A percentile compares a stretch with the other conserved stretches of the same genome.
These are phyloP conservation scores for Epirrhoe alternata DNA, from an alignment of 2,888 invertebrate genomes.

Conservation along the genomic window DNA sequence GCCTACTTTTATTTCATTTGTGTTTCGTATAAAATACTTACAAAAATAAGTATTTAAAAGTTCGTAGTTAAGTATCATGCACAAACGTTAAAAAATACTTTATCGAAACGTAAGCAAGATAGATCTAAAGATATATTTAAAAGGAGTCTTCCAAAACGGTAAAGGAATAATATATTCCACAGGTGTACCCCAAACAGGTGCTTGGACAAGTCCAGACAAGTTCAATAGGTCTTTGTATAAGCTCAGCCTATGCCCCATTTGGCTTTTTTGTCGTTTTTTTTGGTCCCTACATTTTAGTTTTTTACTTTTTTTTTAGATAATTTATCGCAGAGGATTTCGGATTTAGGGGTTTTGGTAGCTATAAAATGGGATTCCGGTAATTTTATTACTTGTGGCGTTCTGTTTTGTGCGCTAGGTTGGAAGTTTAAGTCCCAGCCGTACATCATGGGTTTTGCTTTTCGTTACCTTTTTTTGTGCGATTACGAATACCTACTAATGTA, in stretches of 20 bases:
- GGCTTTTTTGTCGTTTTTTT: slow-evolving; percentile 61
- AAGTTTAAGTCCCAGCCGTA: neutral
- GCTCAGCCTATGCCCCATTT: slow-evolving; percentile 66
- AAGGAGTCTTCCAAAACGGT: slow-evolving; percentile 32
- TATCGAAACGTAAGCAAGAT: no score
- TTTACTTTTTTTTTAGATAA: slow-evolving; percentile 56
- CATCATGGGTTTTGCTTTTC: no score
- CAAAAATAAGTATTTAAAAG: no score
- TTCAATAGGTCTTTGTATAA: slow-evolving; percentile 72
- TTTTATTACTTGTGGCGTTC: neutral
- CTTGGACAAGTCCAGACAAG: slow-evolving; percentile 74
- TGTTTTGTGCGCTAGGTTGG: neutral
- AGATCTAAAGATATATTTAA: slow-evolving; percentile 2
- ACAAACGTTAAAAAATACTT: neutral
- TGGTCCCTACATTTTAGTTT: slow-evolving; percentile 45
- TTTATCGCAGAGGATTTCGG: slow-evolving; percentile 66
- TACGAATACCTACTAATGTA: no score
- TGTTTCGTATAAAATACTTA: no score
- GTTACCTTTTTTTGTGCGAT: no score
- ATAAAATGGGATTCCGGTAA: neutral
- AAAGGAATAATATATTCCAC: slow-evolving; percentile 68
- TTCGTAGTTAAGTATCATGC: no score
- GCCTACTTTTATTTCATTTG: no score
- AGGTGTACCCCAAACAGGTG: slow-evolving; percentile 79
- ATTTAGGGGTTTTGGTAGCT: slow-evolving; percentile 23